A percentile compares a stretch with the other conserved stretches of the same genome.
Evolutionary conservation across 2,797 vertebrate species (phyloP).

Genomic region (Sebastes aleutianus): DNA sequence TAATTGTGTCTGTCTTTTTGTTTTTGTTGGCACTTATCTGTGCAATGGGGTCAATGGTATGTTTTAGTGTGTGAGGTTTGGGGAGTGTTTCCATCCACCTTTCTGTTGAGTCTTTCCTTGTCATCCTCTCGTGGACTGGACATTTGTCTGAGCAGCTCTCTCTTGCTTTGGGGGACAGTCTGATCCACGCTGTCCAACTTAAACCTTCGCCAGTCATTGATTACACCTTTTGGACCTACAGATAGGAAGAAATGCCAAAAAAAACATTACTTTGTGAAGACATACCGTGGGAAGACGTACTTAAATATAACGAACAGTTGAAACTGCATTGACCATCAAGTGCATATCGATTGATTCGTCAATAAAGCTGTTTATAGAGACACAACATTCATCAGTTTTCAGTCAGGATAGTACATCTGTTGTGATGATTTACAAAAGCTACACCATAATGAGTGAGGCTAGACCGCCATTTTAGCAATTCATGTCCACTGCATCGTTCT

Average conservation of each 20-base stretch:
- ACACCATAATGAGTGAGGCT: neutral
- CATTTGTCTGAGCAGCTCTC: conserved; percentile 92
- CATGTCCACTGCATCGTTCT: neutral
- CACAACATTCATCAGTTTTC: neutral
- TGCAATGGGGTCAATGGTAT: neutral
- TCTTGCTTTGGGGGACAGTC: conserved; percentile 83
- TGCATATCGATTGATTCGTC: neutral
- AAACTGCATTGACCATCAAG: neutral
- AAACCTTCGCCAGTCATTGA: conserved; percentile 96
- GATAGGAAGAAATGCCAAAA: neutral
- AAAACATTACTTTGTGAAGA: neutral
- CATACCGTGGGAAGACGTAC: neutral
- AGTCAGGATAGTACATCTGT: neutral
- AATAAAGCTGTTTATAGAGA: neutral
- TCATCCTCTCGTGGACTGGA: conserved; percentile 87
- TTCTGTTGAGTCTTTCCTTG: conserved; percentile 86
- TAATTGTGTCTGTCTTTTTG: too few species aligned
- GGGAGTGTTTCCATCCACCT: conserved; percentile 71
- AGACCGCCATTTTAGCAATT: neutral
- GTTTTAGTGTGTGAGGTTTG: neutral
- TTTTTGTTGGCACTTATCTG: neutral
- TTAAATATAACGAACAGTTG: neutral
- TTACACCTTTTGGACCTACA: conserved; percentile 94
- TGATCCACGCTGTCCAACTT: conserved; percentile 90
- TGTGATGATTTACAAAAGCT: neutral